Evolutionary conservation across 2,113 vertebrate species (phyloP).

Genomic region (Campylomormyrus numenius): DNA sequence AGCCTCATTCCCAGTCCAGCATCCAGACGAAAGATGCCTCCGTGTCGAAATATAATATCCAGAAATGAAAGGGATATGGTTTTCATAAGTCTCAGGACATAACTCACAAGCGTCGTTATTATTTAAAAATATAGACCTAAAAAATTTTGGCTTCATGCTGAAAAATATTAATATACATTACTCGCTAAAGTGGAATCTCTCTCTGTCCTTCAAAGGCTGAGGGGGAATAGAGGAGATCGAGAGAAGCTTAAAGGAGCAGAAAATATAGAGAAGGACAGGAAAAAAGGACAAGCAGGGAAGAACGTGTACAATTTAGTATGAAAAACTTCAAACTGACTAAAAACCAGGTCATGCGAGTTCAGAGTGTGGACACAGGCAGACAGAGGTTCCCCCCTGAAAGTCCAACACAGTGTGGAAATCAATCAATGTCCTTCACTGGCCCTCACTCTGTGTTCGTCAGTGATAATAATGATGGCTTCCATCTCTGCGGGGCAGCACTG

Average conservation of each 20-base stretch:
- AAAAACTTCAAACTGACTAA: neutral
- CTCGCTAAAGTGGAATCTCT: neutral
- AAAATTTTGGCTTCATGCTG: neutral
- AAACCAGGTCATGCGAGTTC: neutral
- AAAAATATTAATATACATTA: conserved; percentile 9
- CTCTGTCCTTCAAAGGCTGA: neutral
- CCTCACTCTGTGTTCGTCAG: neutral
- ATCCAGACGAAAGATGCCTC: neutral
- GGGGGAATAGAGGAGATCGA: neutral
- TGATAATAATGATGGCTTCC: neutral
- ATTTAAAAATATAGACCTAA: neutral
- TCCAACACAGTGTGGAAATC: neutral
- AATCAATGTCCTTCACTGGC: neutral
- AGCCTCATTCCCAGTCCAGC: neutral
- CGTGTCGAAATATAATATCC: neutral
- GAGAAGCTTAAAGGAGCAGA: neutral
- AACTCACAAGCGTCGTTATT: neutral
- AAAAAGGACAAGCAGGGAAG: neutral
- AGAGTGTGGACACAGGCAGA: neutral
- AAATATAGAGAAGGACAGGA: neutral
- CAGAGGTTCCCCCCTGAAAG: neutral
- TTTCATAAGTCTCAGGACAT: neutral
- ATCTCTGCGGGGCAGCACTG: neutral
- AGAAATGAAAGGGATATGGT: neutral
- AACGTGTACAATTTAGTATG: neutral